These are phyloP conservation scores for Eulithis testata DNA, from an alignment of 2,888 invertebrate species.

Conservation along the genomic window DNA sequence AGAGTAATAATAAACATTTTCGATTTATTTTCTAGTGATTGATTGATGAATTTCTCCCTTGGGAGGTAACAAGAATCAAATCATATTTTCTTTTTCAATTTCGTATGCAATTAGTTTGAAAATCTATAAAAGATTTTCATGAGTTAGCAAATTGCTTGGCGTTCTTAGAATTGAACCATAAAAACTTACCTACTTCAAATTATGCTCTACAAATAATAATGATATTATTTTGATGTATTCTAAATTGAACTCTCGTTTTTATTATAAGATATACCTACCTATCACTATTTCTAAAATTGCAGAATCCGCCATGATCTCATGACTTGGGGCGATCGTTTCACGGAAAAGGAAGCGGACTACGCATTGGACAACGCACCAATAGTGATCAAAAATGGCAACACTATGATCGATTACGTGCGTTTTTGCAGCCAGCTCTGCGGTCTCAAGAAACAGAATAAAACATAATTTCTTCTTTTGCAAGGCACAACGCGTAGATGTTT, in stretches of 20 bases:
- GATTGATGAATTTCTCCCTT: not conserved
- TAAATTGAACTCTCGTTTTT: no score
- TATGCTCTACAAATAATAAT: no score
- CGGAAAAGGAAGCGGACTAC: constrained; percentile 85
- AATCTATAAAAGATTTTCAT: not conserved
- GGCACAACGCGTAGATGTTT: not conserved
- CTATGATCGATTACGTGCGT: constrained; percentile 86
- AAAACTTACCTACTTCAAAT: no score
- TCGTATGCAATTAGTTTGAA: not conserved
- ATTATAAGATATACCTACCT: no score
- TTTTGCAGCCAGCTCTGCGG: constrained; percentile 86
- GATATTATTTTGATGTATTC: no score
- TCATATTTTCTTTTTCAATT: not conserved
- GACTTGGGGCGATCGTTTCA: constrained; percentile 87
- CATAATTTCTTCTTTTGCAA: constrained; percentile 14
- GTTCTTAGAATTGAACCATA: not conserved
- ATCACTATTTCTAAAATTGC: constrained; percentile 35
- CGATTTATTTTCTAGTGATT: not conserved
- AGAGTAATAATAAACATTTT: not conserved
- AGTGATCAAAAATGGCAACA: constrained; percentile 78
- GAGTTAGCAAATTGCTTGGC: no score
- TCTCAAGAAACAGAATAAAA: constrained; percentile 77
- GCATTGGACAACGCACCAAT: constrained; percentile 86
- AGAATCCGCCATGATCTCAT: constrained; percentile 87
- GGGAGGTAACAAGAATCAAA: not conserved